A percentile compares a stretch with the other conserved stretches of the same genome.
These are phyloP conservation scores for Mellilla xanthometata DNA, from an alignment of 2,888 invertebrate species.

Conservation along the genomic window DNA sequence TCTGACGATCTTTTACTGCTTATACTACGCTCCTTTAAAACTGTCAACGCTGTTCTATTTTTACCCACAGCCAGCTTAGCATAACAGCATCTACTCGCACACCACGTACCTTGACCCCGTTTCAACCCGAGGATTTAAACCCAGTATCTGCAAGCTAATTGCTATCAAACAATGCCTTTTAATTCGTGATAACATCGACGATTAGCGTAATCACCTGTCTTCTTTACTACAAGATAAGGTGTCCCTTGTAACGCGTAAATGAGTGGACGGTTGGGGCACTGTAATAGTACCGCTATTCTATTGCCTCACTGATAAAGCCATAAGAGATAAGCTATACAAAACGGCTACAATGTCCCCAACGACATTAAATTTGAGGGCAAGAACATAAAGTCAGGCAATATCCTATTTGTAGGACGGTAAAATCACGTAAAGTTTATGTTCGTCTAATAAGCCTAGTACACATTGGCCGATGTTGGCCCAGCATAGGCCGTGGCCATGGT, in stretches of 20 bases:
- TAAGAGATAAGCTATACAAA: not conserved
- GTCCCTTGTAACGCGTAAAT: slow-evolving; percentile 19
- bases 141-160: slow-evolving; percentile 31
- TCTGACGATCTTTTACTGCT: no score
- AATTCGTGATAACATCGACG: slow-evolving; percentile 38
- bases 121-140: slow-evolving; percentile 17
- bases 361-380: no score
- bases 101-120: slow-evolving; percentile 27
- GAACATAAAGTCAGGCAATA: no score
- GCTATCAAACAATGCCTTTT: slow-evolving; percentile 36
- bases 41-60: slow-evolving; percentile 17
- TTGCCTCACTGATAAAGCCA: slow-evolving; percentile 2
- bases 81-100: slow-evolving; percentile 10
- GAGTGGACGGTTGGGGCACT: slow-evolving; percentile 7
- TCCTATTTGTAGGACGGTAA: no score
- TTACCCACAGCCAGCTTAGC: slow-evolving; percentile 6
- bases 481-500: no score
- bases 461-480: no score
- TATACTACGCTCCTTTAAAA: not conserved
- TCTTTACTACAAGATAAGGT: slow-evolving; percentile 28
- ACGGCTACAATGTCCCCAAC: not conserved
- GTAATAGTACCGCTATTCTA: slow-evolving; percentile 9
- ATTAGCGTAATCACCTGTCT: slow-evolving; percentile 34
- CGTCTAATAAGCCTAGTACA: no score
- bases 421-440: no score